A percentile compares a stretch with the other conserved stretches of the same genome.
These are phyloP conservation scores for Spizella passerina DNA, from an alignment of 2,797 vertebrate species.

Conservation along the genomic window DNA sequence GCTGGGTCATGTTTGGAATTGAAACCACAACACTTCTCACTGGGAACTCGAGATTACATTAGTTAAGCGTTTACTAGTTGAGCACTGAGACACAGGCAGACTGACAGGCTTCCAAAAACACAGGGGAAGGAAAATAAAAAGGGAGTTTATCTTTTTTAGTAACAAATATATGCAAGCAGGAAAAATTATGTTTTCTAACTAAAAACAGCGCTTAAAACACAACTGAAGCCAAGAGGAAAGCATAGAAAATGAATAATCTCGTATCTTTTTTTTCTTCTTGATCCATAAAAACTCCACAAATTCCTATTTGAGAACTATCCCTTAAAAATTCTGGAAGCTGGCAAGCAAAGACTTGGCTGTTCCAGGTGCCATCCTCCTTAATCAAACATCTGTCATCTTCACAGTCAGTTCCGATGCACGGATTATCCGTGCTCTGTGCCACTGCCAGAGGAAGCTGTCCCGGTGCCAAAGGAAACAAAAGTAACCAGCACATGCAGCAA, in stretches of 20 bases:
- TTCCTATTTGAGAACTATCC: neutral
- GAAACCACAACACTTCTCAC: neutral
- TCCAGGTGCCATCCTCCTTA: neutral
- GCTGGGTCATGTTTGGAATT: neutral
- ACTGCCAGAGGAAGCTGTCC: slow-evolving; percentile 15
- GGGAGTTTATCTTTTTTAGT: neutral
- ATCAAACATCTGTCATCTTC: neutral
- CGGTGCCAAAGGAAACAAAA: slow-evolving; percentile 29
- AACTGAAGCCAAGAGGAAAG: neutral
- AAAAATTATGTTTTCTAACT: neutral
- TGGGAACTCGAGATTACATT: neutral
- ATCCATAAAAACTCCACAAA: neutral
- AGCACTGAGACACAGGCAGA: neutral
- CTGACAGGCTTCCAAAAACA: neutral
- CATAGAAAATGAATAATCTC: neutral
- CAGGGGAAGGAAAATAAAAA: neutral
- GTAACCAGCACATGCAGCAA: neutral
- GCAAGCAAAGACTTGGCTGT: neutral
- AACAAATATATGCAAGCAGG: neutral
- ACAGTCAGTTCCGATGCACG: neutral
- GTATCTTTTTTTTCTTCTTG: neutral
- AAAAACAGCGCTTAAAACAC: neutral
- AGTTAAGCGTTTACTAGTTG: neutral
- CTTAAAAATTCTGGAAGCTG: neutral
- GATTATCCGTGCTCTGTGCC: neutral